Evolutionary conservation across 2,797 vertebrate species (phyloP).

Genomic region (Sebastes iracundus): DNA sequence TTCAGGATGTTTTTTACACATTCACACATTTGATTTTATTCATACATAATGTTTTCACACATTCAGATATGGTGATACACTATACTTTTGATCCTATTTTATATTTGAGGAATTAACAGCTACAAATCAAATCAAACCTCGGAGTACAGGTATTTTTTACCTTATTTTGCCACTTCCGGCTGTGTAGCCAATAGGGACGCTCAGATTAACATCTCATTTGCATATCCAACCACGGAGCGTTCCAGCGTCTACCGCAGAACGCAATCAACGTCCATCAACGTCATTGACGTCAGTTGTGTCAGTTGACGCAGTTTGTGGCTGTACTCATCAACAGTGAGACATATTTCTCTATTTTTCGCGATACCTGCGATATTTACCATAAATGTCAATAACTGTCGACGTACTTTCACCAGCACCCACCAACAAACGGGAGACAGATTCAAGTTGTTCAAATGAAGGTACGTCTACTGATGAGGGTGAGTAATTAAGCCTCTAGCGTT

Average conservation of each 20-base stretch:
- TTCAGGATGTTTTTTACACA: too few species aligned
- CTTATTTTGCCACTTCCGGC: not conserved
- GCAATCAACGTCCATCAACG: not conserved
- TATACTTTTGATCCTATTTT: too few species aligned
- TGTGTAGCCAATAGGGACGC: not conserved
- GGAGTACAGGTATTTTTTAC: not conserved
- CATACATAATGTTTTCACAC: too few species aligned
- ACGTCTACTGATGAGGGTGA: too few species aligned
- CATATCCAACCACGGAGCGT: not conserved
- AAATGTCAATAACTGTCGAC: not conserved
- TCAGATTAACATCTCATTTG: not conserved
- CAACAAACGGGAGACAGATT: too few species aligned
- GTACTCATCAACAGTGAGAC: accelerated
- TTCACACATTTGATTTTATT: too few species aligned
- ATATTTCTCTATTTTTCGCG: not conserved
- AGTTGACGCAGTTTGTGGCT: not conserved
- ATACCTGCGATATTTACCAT: not conserved
- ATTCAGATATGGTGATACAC: too few species aligned
- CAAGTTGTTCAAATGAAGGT: too few species aligned
- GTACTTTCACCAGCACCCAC: too few species aligned
- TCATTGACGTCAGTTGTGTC: not conserved
- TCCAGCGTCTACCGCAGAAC: not conserved
- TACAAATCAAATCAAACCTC: not conserved
- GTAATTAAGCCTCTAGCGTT: too few species aligned
- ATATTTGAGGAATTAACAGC: too few species aligned